Conservation (phyloP, 2,888 invertebrate species). For the Deilephila elpenor region DNA sequence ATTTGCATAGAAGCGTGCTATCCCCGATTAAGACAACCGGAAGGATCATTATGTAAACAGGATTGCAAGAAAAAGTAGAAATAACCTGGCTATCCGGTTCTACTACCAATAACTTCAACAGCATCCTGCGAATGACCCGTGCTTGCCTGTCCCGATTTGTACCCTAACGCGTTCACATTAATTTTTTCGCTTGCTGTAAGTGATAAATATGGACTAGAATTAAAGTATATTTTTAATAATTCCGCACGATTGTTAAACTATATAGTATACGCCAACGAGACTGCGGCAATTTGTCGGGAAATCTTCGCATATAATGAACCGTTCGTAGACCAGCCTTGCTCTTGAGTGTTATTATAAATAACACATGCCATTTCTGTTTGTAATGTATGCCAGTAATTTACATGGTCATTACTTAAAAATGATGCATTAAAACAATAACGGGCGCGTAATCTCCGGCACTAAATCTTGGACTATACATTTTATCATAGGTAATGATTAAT, state of each 20-base stretch:
- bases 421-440: conserved; percentile 2
- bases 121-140: conserved; percentile 59
- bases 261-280: not conserved
- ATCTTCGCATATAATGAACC: not conserved
- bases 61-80: conserved; percentile 57
- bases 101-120: conserved; percentile 44
- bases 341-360: conserved; percentile 14
- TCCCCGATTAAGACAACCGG: conserved; percentile 56
- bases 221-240: not conserved
- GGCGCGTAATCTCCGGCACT: not conserved
- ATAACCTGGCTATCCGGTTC: conserved; percentile 65
- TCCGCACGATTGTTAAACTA: not conserved
- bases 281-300: conserved; percentile 10
- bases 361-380: conserved; percentile 22
- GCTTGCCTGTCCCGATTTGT: conserved; percentile 59
- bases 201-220: not conserved
- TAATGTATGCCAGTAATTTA: not conserved
- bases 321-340: not conserved
- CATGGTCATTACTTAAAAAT: conserved; percentile 5
- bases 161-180: conserved; percentile 55
- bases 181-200: conserved; percentile 8
- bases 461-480: not conserved
- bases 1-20: conserved; percentile 51
- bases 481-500: not conserved
- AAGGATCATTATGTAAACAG: conserved; percentile 63